A percentile compares a stretch with the other conserved stretches of the same genome.
These are phyloP conservation scores for Lysandra coridon DNA, from an alignment of 2,888 invertebrate species.

Conservation along the genomic window DNA sequence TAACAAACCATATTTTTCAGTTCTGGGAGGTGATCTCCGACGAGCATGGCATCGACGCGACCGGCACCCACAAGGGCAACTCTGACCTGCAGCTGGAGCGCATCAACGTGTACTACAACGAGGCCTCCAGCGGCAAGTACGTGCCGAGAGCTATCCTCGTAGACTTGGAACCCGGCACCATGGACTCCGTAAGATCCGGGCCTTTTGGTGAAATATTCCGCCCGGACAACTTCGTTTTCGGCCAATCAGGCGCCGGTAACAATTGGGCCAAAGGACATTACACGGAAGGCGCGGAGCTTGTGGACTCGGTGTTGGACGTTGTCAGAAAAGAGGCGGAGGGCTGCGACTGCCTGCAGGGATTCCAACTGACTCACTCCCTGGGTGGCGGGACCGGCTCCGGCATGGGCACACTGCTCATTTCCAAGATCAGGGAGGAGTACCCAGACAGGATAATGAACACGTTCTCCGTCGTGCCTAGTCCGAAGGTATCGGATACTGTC, in stretches of 20 bases:
- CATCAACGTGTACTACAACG: slow-evolving; percentile 89
- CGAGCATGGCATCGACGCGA: slow-evolving; percentile 66
- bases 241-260: slow-evolving; percentile 80
- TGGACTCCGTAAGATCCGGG: slow-evolving; percentile 85
- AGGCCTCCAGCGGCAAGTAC: slow-evolving; percentile 79
- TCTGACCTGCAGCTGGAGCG: slow-evolving; percentile 87
- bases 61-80: slow-evolving; percentile 82
- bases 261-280: slow-evolving; percentile 85
- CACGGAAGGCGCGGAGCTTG: slow-evolving; percentile 83
- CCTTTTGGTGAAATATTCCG: slow-evolving; percentile 86
- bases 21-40: slow-evolving; percentile 72
- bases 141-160: slow-evolving; percentile 66
- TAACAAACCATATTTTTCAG: slow-evolving; percentile 46
- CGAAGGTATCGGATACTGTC: slow-evolving; percentile 88
- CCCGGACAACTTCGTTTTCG: slow-evolving; percentile 87
- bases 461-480: slow-evolving; percentile 86
- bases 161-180: slow-evolving; percentile 67
- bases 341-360: slow-evolving; percentile 84
- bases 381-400: slow-evolving; percentile 89
- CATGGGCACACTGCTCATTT: slow-evolving; percentile 85
- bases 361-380: slow-evolving; percentile 84
- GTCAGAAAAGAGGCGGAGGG: slow-evolving; percentile 82
- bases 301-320: slow-evolving; percentile 81
- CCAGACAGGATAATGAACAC: slow-evolving; percentile 87
- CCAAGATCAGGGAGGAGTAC: slow-evolving; percentile 87